Base-by-base conservation (phyloP, 1,140 invertebrate species). In the Drosophila burlai region DNA sequence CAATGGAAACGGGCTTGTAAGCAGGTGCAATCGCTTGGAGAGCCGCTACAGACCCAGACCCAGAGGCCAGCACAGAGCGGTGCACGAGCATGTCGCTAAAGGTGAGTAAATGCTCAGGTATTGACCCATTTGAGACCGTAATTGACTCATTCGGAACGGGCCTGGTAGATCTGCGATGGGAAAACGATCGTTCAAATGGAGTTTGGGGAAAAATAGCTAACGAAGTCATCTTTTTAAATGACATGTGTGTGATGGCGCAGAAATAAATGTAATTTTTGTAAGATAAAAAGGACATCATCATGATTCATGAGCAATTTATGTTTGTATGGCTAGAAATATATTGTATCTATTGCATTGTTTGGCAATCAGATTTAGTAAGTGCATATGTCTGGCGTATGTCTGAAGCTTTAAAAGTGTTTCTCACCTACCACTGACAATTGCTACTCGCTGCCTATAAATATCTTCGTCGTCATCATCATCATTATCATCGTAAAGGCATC, bases 1-100 rank as follows among this genome's bases (percentile, higher is more conserved):
- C 84, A 89, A 90, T 90, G 84, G 84, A 90, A 89, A 89, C 85
- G 81, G 81, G 81, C 84, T 75, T 84, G 62, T 81, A 79, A 84
- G 81, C 84, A 89, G 84, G 85, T 89, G 84, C 85, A 89, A 83
- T 55, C 63, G 69, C 79, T 82, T 59, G 34, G 18, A 76, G 74
- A 66, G 61, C 63, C 42, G 71, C 55, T 38, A 76, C n/a, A 38
- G 59, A 59, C 40, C 31, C 40, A 49, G 29, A 64, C 21, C 45
- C 13, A 52, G 43, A 58, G 45, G 64, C 55, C 47, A 59, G 59
- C 18, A 63, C 63, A 58, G 69, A 36, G 57, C 34, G 36, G 45
- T 42, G 54, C 62, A 71, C 40, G 11, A 89, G 64, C 65, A 89
- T 89, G 84, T 89, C 84, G 76, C 84, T 89, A 62, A 89, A 89